Evolutionary conservation across 2,888 invertebrate species (phyloP).

Genomic region (Cheiracanthium punctorium): DNA sequence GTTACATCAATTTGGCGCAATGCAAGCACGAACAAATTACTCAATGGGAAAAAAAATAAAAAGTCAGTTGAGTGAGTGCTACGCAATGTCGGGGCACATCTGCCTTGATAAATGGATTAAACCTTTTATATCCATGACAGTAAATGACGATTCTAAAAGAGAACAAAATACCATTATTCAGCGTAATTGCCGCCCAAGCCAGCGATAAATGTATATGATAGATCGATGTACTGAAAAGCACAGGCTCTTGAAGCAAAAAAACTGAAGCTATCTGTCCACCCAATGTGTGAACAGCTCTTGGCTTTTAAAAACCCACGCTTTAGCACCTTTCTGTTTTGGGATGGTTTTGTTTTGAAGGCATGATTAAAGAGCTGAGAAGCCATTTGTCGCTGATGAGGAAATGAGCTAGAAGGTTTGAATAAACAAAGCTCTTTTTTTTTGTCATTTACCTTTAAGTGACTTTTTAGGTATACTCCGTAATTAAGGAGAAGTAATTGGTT

Average conservation of each 20-base stretch:
- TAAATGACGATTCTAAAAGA: conserved; percentile 32
- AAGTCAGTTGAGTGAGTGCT: conserved; percentile 39
- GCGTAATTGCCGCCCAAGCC: conserved; percentile 63
- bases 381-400: neutral
- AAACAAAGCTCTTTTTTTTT: neutral
- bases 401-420: neutral
- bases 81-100: conserved; percentile 19
- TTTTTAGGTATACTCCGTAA: neutral
- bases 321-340: conserved; percentile 36
- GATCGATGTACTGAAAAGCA: conserved; percentile 37
- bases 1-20: too few relatives aligned
- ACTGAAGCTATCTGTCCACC: conserved; percentile 59
- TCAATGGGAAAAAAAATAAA: too few relatives aligned
- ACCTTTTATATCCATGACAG: conserved; percentile 52
- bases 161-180: conserved; percentile 47
- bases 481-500: neutral
- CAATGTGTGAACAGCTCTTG: conserved; percentile 43
- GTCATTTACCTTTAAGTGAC: neutral
- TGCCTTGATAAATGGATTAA: conserved; percentile 47
- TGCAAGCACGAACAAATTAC: too few relatives aligned
- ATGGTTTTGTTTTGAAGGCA: neutral
- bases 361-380: neutral
- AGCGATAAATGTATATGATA: conserved; percentile 51
- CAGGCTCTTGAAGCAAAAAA: conserved; percentile 20
- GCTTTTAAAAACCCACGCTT: conserved; percentile 35